Base-by-base conservation (phyloP, 2,888 invertebrate genomes). In the Lithophane ornitopus region DNA sequence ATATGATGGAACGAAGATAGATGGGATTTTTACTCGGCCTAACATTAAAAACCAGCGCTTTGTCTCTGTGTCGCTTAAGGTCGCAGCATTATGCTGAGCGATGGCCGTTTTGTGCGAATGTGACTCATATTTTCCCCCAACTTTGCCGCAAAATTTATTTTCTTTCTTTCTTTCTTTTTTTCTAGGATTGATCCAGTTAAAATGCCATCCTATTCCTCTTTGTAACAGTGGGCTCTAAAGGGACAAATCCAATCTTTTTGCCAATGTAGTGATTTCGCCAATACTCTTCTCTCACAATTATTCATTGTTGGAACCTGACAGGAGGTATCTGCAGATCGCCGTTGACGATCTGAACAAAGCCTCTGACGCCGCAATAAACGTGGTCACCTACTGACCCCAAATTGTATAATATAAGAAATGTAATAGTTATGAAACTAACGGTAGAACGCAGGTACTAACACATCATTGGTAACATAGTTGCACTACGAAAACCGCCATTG, bases 1-100 rank as follows among this genome's bases (percentile, higher is more conserved):
- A 22, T 80, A 63, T 14, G 49, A 73, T 73, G 22, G 0, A 26
- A 34, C 14, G 28, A 56, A 46, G 39, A 62, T 22, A 28, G 34
- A 34, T 34, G 6, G 34, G 6, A 34, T 34, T 34, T 2, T 34
- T 34, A 4, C 34, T 34, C 6, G 34, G 34, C 6, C 34, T 34
- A 34, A 34, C 34, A 34, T 34, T n/a, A n/a, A n/a, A n/a, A n/a
- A n/a, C n/a, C n/a, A n/a, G n/a, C n/a, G n/a, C n/a, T n/a, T n/a
- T n/a, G n/a, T n/a, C n/a, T n/a, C n/a, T n/a, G n/a, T n/a, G n/a
- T n/a, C n/a, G n/a, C n/a, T n/a, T n/a, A n/a, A n/a, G n/a, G n/a
- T n/a, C n/a, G n/a, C n/a, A n/a, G n/a, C n/a, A n/a, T n/a, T n/a
- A n/a, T n/a, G n/a, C n/a, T n/a, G n/a, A n/a, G n/a, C n/a, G n/a